Evolutionary conservation across 64 coral and sea anemone species (phyloP).

Genomic region (Stichodactyla mertensii): DNA sequence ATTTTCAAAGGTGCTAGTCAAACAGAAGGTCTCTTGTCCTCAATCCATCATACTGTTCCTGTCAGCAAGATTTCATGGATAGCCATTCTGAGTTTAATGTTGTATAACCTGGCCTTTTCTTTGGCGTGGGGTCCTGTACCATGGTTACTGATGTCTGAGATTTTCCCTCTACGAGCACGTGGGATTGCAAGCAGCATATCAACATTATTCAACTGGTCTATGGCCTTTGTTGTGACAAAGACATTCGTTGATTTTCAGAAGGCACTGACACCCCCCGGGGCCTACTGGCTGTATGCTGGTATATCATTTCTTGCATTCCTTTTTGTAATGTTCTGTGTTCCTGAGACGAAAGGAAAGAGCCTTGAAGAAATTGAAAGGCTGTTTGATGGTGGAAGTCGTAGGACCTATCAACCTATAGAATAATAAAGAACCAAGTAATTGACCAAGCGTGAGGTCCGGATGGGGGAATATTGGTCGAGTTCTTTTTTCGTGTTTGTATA

Average conservation of each 20-base stretch:
- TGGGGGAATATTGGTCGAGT: no score
- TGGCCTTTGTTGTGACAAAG: conserved; percentile 59
- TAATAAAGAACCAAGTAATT: no score
- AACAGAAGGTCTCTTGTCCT: conserved; percentile 4
- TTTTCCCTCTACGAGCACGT: conserved; percentile 60
- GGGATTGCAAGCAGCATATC: conserved; percentile 49
- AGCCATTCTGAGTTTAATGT: conserved; percentile 37
- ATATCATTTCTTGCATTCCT: conserved; percentile 19
- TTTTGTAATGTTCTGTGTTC: conserved; percentile 21
- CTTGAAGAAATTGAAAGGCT: no score
- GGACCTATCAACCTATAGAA: no score
- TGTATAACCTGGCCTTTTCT: conserved; percentile 44
- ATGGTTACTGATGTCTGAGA: conserved; percentile 75
- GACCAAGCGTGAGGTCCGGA: no score
- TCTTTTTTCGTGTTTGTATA: no score
- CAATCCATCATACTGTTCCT: conserved; percentile 56
- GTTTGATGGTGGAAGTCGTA: no score
- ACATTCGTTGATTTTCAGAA: conserved; percentile 37
- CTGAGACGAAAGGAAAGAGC: no score
- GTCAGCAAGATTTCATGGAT: conserved; percentile 56
- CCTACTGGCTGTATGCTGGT: background rate
- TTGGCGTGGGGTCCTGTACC: conserved; percentile 79
- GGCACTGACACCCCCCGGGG: conserved; percentile 41
- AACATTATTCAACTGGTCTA: conserved; percentile 31
- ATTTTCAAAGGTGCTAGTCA: background rate